Evolutionary conservation across 2,888 invertebrate species (phyloP), one percentile per base, ranked within the genome.

Genomic region (Spodoptera littoralis): DNA sequence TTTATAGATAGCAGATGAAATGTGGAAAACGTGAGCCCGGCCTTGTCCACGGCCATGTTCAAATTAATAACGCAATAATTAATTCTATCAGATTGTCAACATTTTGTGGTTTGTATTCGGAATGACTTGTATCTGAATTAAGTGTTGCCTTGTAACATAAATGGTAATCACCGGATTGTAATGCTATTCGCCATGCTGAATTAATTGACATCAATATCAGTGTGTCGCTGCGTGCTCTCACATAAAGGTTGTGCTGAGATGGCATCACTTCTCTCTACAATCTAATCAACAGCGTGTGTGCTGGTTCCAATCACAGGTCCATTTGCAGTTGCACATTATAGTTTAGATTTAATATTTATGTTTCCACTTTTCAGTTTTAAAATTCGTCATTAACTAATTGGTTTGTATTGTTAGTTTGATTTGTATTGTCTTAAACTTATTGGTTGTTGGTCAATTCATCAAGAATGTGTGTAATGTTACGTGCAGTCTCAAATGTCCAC

Each of bases 81-180:
- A 22, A 53, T 70, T 49, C 52, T 65, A 36, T 42, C 30, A 48
- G 56, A 63, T 61, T 53, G 55, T 64, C 36, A 30, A 51, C 51
- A 55, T 60, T 55, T 66, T 58, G 66, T 53, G 50, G 56, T 59
- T 60, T 71, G 71, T 55, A 58, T 56, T 63, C 46, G 42, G 57
- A 71, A 71, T 65, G 46, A 56, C 49, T 71, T 49, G 61, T 65
- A 70, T 68, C 70, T 55, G 24, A 70, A 73, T 71, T 45, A 55
- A 54, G 48, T 52, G 24, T 65, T 44, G 36, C 64, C 73, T 74
- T 70, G 71, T 66, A 71, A 63, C 69, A 70, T 42, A 68, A 64
- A 66, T 63, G 55, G 60, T 62, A 65, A 64, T 69, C 50, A 52
- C 12, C 13, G n/a, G 54, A 69, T 69, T 63, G 51, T 68, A 59